Evolutionary conservation across 1,140 invertebrate genomes (phyloP).

Genomic region (Diplogasteroides magnus): DNA sequence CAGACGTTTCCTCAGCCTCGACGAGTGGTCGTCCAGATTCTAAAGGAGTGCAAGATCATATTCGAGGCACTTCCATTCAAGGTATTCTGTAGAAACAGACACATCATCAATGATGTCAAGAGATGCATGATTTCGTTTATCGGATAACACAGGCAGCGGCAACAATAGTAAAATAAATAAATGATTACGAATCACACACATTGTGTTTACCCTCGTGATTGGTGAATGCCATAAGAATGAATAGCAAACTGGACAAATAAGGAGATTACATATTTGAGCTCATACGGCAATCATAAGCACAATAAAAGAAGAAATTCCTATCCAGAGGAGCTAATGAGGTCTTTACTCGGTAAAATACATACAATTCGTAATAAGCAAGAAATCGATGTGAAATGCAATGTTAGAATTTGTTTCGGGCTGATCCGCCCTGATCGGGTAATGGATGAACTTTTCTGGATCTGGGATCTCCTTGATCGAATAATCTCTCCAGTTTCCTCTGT

Average conservation of each 20-base stretch:
- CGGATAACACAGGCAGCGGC: background rate
- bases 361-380: background rate
- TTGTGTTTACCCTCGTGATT: too few species aligned
- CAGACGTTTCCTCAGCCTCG: background rate
- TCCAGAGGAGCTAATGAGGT: background rate
- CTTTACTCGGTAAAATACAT: background rate
- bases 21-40: background rate
- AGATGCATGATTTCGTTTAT: background rate
- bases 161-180: background rate
- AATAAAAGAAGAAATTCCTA: background rate
- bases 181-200: background rate
- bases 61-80: slow-evolving; percentile 57
- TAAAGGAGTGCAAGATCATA: slow-evolving; percentile 65
- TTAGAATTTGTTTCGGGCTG: background rate
- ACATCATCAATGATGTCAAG: background rate
- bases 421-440: background rate
- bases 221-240: too few species aligned
- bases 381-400: background rate
- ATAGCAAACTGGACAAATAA: background rate
- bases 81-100: background rate
- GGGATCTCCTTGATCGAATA: background rate
- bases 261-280: background rate
- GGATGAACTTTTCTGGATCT: too few species aligned
- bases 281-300: background rate
- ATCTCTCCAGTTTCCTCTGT: background rate